Conservation (phyloP, 2,113 vertebrate species). For the Synchiropus splendidus region DNA sequence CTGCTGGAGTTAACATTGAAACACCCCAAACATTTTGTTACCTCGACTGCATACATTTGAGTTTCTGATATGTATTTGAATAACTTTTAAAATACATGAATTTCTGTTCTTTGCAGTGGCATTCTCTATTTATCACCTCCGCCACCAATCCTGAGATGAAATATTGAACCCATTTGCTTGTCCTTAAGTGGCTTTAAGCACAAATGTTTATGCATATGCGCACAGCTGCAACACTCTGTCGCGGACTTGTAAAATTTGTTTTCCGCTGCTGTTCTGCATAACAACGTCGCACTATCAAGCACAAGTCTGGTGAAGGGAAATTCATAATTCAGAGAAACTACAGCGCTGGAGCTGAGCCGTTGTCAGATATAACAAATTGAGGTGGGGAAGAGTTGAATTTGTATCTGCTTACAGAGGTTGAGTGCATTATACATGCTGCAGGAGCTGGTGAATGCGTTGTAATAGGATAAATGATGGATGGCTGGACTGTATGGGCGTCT, state of each 20-base stretch:
- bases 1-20: too few species aligned
- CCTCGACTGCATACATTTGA: too few species aligned
- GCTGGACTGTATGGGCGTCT: conserved; percentile 38
- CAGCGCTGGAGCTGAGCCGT: conserved; percentile 35
- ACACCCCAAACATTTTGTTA: conserved; percentile 16
- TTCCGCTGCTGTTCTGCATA: conserved; percentile 52
- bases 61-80: too few species aligned
- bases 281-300: conserved; percentile 33
- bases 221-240: conserved; percentile 35
- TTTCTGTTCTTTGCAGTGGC: conserved; percentile 15
- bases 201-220: conserved; percentile 57
- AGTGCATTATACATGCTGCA: conserved; percentile 63
- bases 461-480: conserved; percentile 72
- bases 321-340: conserved; percentile 66
- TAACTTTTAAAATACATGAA: conserved; percentile 37
- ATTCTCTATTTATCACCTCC: conserved; percentile 42
- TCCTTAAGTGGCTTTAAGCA: conserved; percentile 56
- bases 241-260: conserved; percentile 41
- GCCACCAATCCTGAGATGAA: conserved; percentile 47
- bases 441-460: conserved; percentile 53
- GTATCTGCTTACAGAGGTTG: conserved; percentile 63
- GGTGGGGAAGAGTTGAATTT: conserved; percentile 60
- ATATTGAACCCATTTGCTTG: conserved; percentile 49
- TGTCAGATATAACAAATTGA: conserved; percentile 72
- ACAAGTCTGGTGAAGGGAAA: conserved; percentile 38